Evolutionary conservation across 2,113 vertebrate species (phyloP).

Genomic region (Artemisiospiza belli): DNA sequence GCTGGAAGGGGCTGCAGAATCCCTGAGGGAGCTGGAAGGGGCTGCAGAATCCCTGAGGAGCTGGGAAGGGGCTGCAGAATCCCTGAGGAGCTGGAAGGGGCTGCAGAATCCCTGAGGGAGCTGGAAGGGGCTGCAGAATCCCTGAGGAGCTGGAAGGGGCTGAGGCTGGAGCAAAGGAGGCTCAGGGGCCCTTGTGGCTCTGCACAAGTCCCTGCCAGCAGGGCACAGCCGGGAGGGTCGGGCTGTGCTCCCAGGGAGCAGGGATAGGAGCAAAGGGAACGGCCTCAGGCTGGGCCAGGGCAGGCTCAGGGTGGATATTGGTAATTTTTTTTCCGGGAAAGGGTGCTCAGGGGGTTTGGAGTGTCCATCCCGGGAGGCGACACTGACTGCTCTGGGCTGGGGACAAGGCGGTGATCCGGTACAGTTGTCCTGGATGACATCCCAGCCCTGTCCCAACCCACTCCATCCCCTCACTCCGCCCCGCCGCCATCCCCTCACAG

Average conservation of each 20-base stretch:
- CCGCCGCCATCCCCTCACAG: background rate
- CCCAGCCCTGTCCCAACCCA: accelerated
- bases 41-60: too few species aligned
- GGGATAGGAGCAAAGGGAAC: background rate
- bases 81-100: too few species aligned
- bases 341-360: background rate
- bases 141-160: too few species aligned
- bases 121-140: too few species aligned
- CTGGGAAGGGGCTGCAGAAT: too few species aligned
- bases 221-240: background rate
- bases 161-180: too few species aligned
- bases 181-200: too few species aligned
- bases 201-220: background rate
- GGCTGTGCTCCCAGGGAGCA: background rate
- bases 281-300: background rate
- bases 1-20: too few species aligned
- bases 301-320: background rate
- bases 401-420: background rate
- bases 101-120: too few species aligned
- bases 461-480: too few species aligned
- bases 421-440: accelerated
- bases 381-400: background rate
- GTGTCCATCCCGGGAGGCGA: background rate
- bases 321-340: background rate
- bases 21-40: too few species aligned